These are phyloP conservation scores for Coptotermes formosanus DNA, from an alignment of 1,140 invertebrate genomes.

Conservation along the genomic window DNA sequence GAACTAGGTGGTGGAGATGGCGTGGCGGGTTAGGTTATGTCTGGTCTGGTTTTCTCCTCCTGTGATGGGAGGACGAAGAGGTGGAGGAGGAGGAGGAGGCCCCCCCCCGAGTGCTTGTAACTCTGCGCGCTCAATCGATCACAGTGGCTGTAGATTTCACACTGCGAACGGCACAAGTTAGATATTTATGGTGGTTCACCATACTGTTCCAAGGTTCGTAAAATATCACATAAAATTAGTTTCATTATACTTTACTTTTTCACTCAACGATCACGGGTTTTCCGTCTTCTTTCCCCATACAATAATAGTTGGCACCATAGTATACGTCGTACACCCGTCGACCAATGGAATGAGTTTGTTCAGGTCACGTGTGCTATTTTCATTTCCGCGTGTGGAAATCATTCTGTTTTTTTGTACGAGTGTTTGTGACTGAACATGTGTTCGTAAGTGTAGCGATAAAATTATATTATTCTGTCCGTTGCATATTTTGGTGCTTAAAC, in stretches of 20 bases:
- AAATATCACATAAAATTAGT: not conserved
- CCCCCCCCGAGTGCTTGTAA: not conserved
- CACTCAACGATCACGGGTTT: not conserved
- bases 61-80: not conserved
- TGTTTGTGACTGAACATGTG: constrained; percentile 11
- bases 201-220: not conserved
- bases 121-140: constrained; percentile 16
- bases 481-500: not conserved
- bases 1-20: constrained; percentile 3
- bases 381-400: not conserved
- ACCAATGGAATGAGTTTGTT: constrained; percentile 16
- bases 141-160: constrained; percentile 15
- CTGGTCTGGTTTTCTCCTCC: constrained; percentile 6
- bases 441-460: not conserved
- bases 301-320: not conserved
- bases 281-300: not conserved
- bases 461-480: not conserved
- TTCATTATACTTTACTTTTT: not conserved
- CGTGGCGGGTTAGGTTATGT: constrained; percentile 8
- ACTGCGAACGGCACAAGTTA: constrained; percentile 9
- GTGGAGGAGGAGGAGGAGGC: not conserved
- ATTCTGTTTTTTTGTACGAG: not conserved
- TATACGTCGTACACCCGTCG: not conserved
- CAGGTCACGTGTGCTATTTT: constrained; percentile 11
- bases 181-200: not conserved